Percentiles rank a stretch among this genome's conserved stretches.
These are phyloP conservation scores for Agrochola lychnidis DNA, from an alignment of 2,888 invertebrate genomes.

Conservation along the genomic window DNA sequence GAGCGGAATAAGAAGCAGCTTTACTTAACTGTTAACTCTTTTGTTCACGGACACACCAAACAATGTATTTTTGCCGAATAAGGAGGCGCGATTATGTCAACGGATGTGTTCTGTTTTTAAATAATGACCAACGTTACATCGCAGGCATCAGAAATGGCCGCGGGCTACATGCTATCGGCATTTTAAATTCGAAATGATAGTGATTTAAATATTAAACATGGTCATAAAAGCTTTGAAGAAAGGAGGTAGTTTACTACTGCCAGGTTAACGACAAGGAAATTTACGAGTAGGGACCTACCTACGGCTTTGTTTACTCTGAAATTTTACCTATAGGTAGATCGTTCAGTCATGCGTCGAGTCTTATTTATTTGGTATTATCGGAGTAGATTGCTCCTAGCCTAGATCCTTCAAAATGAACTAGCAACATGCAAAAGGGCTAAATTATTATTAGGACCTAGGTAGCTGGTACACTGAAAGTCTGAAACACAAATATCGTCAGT, in stretches of 20 bases:
- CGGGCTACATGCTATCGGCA: constrained; percentile 73
- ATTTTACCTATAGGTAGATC: background rate
- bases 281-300: constrained; percentile 3
- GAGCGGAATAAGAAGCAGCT: constrained; percentile 89
- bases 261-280: constrained; percentile 34
- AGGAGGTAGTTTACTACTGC: constrained; percentile 17
- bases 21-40: constrained; percentile 89
- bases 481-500: background rate
- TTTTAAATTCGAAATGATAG: constrained; percentile 71
- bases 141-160: constrained; percentile 78
- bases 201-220: constrained; percentile 62
- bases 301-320: constrained; percentile 6
- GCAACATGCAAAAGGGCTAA: background rate
- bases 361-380: background rate
- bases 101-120: constrained; percentile 88
- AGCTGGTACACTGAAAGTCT: no score
- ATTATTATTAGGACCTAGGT: background rate
- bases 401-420: background rate
- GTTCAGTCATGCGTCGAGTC: background rate
- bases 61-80: constrained; percentile 89
- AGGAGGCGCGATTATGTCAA: constrained; percentile 88
- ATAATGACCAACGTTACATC: constrained; percentile 80
- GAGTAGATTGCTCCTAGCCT: background rate
- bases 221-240: constrained; percentile 55
- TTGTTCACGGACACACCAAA: constrained; percentile 87